These are phyloP conservation scores for Bufo bufo DNA, from an alignment of 2,113 vertebrate species.

Conservation along the genomic window DNA sequence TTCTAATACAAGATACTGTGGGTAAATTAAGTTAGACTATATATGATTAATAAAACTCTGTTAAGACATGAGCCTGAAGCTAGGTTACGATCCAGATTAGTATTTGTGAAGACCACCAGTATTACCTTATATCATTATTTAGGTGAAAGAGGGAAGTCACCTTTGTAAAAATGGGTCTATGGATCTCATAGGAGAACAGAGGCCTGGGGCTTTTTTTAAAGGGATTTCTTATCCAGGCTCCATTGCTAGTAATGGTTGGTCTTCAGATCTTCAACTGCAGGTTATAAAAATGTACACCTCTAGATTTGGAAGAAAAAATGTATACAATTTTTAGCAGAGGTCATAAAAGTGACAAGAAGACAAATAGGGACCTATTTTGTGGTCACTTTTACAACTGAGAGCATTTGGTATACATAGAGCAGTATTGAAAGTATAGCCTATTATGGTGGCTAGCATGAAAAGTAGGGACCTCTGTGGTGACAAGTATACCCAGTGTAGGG, in stretches of 20 bases:
- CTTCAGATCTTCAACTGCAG: background rate
- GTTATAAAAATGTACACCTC: background rate
- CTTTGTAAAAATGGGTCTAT: background rate
- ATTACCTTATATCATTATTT: conserved; percentile 5
- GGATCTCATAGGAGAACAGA: background rate
- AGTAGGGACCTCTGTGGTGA: background rate
- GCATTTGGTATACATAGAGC: background rate
- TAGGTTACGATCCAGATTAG: background rate
- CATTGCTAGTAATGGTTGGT: conserved; percentile 14
- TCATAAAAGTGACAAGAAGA: background rate
- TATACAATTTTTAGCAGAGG: background rate
- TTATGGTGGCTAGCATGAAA: background rate
- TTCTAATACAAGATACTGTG: no score
- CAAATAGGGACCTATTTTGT: background rate
- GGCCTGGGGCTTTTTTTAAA: background rate
- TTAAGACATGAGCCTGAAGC: background rate
- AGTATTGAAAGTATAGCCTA: background rate
- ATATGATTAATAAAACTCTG: background rate
- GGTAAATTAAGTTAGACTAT: no score
- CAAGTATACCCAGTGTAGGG: background rate
- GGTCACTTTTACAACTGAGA: background rate
- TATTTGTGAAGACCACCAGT: background rate
- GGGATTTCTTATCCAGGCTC: conserved; percentile 1
- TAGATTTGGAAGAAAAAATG: conserved; percentile 1
- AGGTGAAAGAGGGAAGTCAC: background rate